phyloP scores from a whole-genome alignment of 2,113 vertebrate species.

The Delphinapterus leucas region DNA sequence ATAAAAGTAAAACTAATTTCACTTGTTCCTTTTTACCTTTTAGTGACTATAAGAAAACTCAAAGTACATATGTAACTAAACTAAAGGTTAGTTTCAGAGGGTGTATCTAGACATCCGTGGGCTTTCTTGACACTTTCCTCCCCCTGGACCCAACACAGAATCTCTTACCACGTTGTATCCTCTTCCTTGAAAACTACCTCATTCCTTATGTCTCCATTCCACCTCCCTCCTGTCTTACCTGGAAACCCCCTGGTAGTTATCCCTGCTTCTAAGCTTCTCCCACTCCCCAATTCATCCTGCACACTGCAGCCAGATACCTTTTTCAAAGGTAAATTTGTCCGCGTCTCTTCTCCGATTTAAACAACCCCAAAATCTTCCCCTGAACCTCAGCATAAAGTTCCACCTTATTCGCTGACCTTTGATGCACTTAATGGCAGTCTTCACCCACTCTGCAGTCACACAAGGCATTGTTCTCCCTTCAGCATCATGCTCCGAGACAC shows the following conservation, averaged over 20 bases:
- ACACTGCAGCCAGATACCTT: neutral
- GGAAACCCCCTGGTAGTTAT: neutral
- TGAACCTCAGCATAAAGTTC: neutral
- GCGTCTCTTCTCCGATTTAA: neutral
- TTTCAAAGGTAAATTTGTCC: neutral
- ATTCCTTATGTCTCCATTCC: fast-evolving
- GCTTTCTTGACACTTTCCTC: neutral
- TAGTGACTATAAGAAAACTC: neutral
- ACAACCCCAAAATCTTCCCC: neutral
- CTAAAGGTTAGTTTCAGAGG: neutral
- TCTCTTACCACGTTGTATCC: neutral
- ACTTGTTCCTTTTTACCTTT: neutral
- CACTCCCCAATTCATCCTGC: neutral
- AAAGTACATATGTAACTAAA: neutral
- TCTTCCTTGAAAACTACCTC: neutral
- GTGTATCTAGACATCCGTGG: neutral
- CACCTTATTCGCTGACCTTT: neutral
- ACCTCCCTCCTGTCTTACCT: neutral
- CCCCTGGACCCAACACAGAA: neutral
- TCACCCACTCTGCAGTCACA: neutral
- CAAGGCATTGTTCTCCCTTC: fast-evolving
- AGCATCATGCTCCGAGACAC: fast-evolving
- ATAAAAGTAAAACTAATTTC: neutral
- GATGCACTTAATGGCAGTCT: neutral
- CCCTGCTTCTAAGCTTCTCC: neutral